Conservation (phyloP, 2,797 vertebrate genomes). For the Coranthus polyacanthus region DNA sequence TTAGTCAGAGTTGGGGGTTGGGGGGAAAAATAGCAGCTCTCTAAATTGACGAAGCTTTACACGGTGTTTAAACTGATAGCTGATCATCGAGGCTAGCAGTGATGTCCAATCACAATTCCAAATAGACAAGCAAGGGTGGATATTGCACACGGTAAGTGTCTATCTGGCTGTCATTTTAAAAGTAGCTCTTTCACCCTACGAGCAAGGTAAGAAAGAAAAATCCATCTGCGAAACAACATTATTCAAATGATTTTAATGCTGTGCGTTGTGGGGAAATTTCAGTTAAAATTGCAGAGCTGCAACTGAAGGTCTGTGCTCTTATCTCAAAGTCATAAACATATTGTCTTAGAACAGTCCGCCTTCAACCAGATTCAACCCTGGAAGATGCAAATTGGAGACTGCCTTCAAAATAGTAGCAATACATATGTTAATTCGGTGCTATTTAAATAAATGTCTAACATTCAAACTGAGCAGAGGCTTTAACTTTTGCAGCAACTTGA, state of each 20-base stretch:
- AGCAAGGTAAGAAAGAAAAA: slow-evolving; percentile 34
- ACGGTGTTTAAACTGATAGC: slow-evolving; percentile 84
- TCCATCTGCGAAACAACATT: slow-evolving; percentile 63
- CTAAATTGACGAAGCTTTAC: slow-evolving; percentile 80
- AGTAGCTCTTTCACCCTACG: slow-evolving; percentile 23
- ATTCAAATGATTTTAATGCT: slow-evolving; percentile 79
- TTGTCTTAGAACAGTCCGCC: slow-evolving; percentile 55
- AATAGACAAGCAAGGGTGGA: slow-evolving; percentile 70
- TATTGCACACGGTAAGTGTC: slow-evolving; percentile 64
- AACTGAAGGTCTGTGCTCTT: slow-evolving; percentile 67
- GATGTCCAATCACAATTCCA: slow-evolving; percentile 73
- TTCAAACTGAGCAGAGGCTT: slow-evolving; percentile 25
- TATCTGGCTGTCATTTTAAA: slow-evolving; percentile 73
- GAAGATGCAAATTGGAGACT: slow-evolving; percentile 60
- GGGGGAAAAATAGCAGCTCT: slow-evolving; percentile 72
- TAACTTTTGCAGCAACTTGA: slow-evolving; percentile 18
- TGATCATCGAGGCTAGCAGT: slow-evolving; percentile 71
- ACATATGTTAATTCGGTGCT: slow-evolving; percentile 63
- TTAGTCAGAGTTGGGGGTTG: slow-evolving; percentile 36
- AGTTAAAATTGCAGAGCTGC: slow-evolving; percentile 72
- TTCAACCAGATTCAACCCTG: slow-evolving; percentile 51
- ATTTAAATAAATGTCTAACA: slow-evolving; percentile 49
- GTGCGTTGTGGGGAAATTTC: slow-evolving; percentile 64
- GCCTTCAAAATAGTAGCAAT: slow-evolving; percentile 47
- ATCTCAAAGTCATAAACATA: slow-evolving; percentile 68